A percentile compares a stretch with the other conserved stretches of the same genome.
phyloP scores from a whole-genome alignment of 2,888 invertebrate genomes.

The Lycia hirtaria region DNA sequence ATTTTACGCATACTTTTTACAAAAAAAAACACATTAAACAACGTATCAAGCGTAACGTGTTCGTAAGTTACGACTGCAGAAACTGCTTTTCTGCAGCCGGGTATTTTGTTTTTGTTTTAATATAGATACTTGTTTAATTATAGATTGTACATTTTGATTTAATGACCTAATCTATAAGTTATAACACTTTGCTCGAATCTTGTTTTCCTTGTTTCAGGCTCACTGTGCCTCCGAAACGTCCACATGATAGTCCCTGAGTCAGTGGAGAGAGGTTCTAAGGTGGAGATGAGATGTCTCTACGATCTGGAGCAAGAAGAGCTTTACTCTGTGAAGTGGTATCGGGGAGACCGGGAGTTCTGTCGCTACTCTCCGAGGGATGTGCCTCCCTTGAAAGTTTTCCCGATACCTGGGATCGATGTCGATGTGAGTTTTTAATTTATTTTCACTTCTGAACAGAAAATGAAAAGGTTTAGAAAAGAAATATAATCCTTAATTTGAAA shows the following conservation, averaged over 20 bases:
- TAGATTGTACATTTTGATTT: not conserved
- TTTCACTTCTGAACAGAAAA: not conserved
- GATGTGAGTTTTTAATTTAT: constrained; percentile 73
- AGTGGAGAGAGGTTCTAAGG: constrained; percentile 87
- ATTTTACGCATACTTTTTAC: too few species aligned
- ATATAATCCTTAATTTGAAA: too few species aligned
- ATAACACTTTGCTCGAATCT: too few species aligned
- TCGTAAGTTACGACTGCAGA: too few species aligned
- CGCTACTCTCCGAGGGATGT: constrained; percentile 87
- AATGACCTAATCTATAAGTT: too few species aligned
- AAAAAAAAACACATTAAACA: too few species aligned
- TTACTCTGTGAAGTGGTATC: constrained; percentile 90
- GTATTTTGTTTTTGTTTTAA: too few species aligned
- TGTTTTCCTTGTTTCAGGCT: constrained; percentile 53
- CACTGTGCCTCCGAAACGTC: constrained; percentile 86
- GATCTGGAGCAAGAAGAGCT: constrained; percentile 88
- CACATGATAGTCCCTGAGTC: constrained; percentile 88
- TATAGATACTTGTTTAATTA: too few species aligned
- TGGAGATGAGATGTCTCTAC: constrained; percentile 87
- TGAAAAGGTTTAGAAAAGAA: too few species aligned
- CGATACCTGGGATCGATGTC: constrained; percentile 86
- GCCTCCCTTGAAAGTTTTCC: constrained; percentile 87
- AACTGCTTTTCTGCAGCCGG: too few species aligned
- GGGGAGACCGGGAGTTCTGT: constrained; percentile 87
- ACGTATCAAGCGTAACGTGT: too few species aligned